Conservation (phyloP, 2,888 invertebrate species). For the Oligia fasciuncula region DNA sequence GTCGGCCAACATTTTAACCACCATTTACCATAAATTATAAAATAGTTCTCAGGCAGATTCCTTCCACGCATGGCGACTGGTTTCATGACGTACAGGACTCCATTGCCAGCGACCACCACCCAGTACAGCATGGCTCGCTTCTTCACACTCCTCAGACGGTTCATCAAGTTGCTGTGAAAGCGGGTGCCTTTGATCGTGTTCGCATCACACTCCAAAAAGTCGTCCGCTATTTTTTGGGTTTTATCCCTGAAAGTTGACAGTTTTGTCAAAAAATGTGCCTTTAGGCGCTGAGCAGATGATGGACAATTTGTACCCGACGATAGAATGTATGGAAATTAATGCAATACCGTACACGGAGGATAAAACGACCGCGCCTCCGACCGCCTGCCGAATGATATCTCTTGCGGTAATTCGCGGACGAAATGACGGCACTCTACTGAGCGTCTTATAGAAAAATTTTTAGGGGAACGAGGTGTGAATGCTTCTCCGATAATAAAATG, state of each 20-base stretch:
- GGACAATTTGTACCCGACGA: too few relatives aligned
- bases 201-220: constrained; percentile 65
- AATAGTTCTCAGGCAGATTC: constrained; percentile 60
- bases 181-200: constrained; percentile 59
- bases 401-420: neutral
- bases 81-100: constrained; percentile 51
- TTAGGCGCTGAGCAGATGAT: neutral
- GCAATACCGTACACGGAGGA: neutral
- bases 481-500: neutral
- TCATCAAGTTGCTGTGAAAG: constrained; percentile 60
- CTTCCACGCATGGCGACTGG: constrained; percentile 49
- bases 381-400: neutral
- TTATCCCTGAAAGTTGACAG: constrained; percentile 51
- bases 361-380: neutral
- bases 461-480: neutral
- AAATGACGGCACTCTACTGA: neutral
- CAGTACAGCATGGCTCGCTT: constrained; percentile 63
- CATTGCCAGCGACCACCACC: constrained; percentile 53
- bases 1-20: neutral
- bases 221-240: constrained; percentile 60
- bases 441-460: neutral
- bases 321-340: neutral
- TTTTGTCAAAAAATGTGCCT: neutral
- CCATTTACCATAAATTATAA: constrained; percentile 58
- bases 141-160: constrained; percentile 52